Conservation (phyloP, 2,797 vertebrate species). For the Masticophis lateralis region DNA sequence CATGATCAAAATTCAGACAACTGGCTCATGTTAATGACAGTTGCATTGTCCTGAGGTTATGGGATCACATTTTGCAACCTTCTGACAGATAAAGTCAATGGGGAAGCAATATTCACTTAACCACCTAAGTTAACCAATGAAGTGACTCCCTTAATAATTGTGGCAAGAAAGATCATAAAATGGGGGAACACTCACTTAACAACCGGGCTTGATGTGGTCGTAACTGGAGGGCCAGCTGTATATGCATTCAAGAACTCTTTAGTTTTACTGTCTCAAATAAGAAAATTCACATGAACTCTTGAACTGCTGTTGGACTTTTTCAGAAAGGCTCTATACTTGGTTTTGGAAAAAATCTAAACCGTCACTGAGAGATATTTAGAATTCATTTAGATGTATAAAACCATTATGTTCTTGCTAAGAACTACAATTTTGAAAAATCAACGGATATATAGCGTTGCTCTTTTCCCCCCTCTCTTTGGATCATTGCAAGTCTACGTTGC, state of each 20-base stretch:
- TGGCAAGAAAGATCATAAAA: background rate
- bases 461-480: background rate
- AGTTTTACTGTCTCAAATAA: background rate
- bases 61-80: background rate
- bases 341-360: background rate
- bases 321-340: background rate
- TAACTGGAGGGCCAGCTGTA: background rate
- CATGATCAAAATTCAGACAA: background rate
- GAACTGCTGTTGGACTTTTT: background rate
- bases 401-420: background rate
- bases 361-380: conserved; percentile 9
- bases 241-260: background rate
- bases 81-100: background rate
- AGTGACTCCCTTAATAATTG: background rate
- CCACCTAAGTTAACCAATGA: background rate
- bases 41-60: background rate
- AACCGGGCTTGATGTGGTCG: background rate
- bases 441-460: conserved; percentile 17
- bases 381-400: accelerated
- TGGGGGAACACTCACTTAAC: background rate
- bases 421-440: background rate
- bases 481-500: background rate
- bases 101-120: background rate
- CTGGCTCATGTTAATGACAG: background rate
- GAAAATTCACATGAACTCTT: background rate